phyloP scores from a whole-genome alignment of 1,140 invertebrate genomes.

The Drosophila truncata region DNA sequence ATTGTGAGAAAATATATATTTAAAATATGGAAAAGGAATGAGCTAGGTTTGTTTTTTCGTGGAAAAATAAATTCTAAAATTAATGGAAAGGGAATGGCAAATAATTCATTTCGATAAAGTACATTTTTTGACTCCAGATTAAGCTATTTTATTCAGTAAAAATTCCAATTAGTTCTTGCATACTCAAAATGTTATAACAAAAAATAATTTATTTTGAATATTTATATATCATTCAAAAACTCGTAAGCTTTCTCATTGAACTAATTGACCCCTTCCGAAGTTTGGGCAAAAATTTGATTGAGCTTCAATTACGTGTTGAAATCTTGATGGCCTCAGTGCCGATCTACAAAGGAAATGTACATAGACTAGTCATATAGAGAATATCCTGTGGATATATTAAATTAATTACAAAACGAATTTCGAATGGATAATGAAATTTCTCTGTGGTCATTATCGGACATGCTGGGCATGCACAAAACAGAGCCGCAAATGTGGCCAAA shows the following conservation, averaged over 20 bases:
- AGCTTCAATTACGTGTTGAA: slow-evolving; percentile 29
- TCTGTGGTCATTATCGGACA: slow-evolving; percentile 79
- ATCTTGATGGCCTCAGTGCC: slow-evolving; percentile 2
- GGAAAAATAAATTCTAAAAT: neutral
- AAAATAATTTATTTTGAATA: neutral
- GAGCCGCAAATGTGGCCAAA: slow-evolving; percentile 80
- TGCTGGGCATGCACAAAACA: slow-evolving; percentile 73
- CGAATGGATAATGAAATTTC: slow-evolving; percentile 80
- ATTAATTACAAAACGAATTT: slow-evolving; percentile 81
- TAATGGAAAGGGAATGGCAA: accelerated
- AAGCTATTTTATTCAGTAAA: neutral
- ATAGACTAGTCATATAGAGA: slow-evolving; percentile 33
- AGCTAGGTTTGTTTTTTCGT: neutral
- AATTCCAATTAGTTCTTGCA: neutral
- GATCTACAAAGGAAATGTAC: slow-evolving; percentile 14
- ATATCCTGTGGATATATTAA: slow-evolving; percentile 70
- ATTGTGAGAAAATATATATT: neutral
- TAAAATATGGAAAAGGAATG: no score
- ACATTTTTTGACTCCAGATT: neutral
- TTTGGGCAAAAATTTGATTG: slow-evolving; percentile 27
- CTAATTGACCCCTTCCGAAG: slow-evolving; percentile 1
- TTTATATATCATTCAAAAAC: neutral
- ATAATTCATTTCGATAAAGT: neutral
- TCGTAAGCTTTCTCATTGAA: neutral
- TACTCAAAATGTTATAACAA: neutral